A percentile compares a stretch with the other conserved stretches of the same genome.
These are phyloP conservation scores for Brachionus asplanchnoidis DNA, from an alignment of 1,140 invertebrate genomes.

Conservation along the genomic window DNA sequence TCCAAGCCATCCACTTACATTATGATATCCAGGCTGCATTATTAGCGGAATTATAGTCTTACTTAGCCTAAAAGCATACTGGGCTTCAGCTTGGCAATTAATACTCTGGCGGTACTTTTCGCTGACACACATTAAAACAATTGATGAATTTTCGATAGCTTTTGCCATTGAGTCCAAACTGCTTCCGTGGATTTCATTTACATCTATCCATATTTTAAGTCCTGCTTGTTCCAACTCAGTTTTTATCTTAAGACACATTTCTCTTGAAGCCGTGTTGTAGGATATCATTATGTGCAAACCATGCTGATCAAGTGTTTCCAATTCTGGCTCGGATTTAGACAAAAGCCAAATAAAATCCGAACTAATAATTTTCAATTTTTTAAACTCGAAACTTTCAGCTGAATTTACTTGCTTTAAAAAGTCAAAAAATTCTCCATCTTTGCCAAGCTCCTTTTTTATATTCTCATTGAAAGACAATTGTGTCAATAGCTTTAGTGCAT, in stretches of 20 bases:
- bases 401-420: background rate
- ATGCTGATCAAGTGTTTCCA: background rate
- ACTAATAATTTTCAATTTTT: background rate
- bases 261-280: constrained; percentile 6
- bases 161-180: constrained; percentile 55
- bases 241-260: constrained; percentile 9
- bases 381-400: background rate
- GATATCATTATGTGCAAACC: constrained; percentile 11
- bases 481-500: background rate
- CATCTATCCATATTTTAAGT: constrained; percentile 45
- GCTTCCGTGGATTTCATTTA: constrained; percentile 45
- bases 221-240: background rate
- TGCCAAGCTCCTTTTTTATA: background rate
- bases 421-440: background rate
- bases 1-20: constrained; percentile 52
- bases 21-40: constrained; percentile 48
- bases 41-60: constrained; percentile 50
- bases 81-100: constrained; percentile 51
- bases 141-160: constrained; percentile 52
- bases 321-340: background rate
- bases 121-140: constrained; percentile 52
- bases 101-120: constrained; percentile 54
- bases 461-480: background rate
- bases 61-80: constrained; percentile 49
- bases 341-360: background rate